Evolutionary conservation across 1,140 invertebrate genomes (phyloP), one percentile per base, ranked within the genome.

Genomic region (Philaenus spumarius): DNA sequence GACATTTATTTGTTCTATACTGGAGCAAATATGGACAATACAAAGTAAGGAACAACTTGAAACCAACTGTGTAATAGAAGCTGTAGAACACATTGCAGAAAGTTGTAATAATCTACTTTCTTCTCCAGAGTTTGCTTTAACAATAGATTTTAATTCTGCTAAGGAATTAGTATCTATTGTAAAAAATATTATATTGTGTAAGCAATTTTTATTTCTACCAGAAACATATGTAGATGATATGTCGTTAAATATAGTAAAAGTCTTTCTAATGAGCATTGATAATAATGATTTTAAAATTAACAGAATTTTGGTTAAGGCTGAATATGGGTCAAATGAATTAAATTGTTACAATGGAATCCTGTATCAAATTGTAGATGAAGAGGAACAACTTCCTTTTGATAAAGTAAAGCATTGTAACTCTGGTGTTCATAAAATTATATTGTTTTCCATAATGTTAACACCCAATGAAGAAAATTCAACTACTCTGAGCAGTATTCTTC

Each of bases 211-310:
- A 24, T 19, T 40, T 34, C n/a, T 39, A 2, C 6, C 37, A 12
- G 26, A 47, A 30, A 23, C n/a, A 15, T 30, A 20, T 26, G 46
- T 58, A 17, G 9, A 52, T 3, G 57, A 47, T 30, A 15, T 58
- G 14, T 51, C 24, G 14, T 20, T 42, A 1, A 24, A 43, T 22
- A 24, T 58, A 23, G 17, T 58, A 7, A 58, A 52, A 52, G 47
- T 23, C 1, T 52, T 58, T 45, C n/a, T 58, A 30, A 50, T 26
- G 23, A 35, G 39, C 24, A n/a, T 51, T 24, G 57, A 52, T 52
- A 26, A 51, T n/a, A 37, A 58, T 23, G 22, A 50, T 5, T 26
- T 42, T 3, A 42, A 26, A 12, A 34, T 42, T 14, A 35, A 20
- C 6, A 47, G 17, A 30, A 34, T 57, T 47, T 11, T 47, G 12